Base-by-base conservation (phyloP, 35 echinoderm and acorn worm species). In the Heliocidaris tuberculata region DNA sequence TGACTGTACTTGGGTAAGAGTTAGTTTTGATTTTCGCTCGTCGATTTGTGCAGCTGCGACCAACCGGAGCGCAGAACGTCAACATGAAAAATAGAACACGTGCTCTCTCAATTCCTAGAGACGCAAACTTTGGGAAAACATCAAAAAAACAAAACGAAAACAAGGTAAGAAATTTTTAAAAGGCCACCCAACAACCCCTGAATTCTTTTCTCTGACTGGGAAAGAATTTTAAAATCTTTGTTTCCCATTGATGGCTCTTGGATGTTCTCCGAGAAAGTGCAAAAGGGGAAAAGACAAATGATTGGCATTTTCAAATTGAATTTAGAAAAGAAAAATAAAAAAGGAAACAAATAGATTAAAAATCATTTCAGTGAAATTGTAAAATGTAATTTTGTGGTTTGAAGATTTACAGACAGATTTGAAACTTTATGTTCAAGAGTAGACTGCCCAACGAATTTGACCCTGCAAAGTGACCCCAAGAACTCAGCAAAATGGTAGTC, bases 1-100 rank as follows among this genome's bases (percentile, higher is more conserved):
- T 7, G 21, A 21, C 65, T 78, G 65, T 78, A 78, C 27, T 78
- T n/a, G 65, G 21, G 21, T 78, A 78, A 78, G 87, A 48, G 31
- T 89, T 32, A n/a, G 87, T 89, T 89, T 89, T 89, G 87, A 89
- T 89, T 89, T 89, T 89, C 87, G 31, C 16, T 78, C 31, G 47
- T 89, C 31, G 31, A 89, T 89, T 89, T 89, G 31, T 89, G 87
- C 87, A 89, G 87, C 87, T 89, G 87, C 87, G 87, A 89, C 87
- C 87, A 47, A 89, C 87, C 87, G 87, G 87, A 89, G 87, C 87
- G 87, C 87, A 32, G 31, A 89, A 48, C 87, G 47, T 89, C 87
- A 89, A 89, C 87, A 89, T 89, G 87, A 48, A 47, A 89, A 89
- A 89, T 89, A 89, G 87, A 27, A 24, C 87, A 89, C 87, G 87